phyloP scores from a whole-genome alignment of 2,113 vertebrate genomes.

The Euleptes europaea region DNA sequence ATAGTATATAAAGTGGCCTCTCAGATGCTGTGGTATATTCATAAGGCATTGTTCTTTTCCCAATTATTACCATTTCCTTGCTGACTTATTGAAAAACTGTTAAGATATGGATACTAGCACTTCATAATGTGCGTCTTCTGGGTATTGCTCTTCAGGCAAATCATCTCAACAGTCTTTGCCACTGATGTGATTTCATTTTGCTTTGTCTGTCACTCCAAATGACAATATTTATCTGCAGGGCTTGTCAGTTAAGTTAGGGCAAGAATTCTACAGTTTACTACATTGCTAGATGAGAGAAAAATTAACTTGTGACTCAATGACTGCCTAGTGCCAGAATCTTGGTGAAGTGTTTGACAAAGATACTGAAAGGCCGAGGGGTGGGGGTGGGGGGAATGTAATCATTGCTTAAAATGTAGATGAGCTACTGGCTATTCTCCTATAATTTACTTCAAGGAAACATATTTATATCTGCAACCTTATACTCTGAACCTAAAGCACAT shows the following conservation, averaged over 20 bases:
- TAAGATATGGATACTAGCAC: not conserved
- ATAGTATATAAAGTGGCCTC: not conserved
- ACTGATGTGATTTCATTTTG: not conserved
- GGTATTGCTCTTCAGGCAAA: not conserved
- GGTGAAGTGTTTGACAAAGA: not conserved
- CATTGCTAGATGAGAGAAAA: conserved; percentile 12
- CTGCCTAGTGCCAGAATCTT: not conserved
- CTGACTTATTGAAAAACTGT: not conserved
- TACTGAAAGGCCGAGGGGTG: not conserved
- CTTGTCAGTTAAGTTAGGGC: not conserved
- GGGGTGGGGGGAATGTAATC: not conserved
- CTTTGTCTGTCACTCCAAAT: not conserved
- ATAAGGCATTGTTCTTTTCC: not conserved
- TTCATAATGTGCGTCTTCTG: not conserved
- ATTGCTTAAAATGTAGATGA: not conserved
- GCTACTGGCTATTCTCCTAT: not conserved
- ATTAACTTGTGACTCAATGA: conserved; percentile 22
- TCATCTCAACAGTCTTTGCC: not conserved
- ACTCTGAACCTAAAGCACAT: not conserved
- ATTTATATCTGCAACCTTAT: not conserved
- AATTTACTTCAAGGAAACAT: not conserved
- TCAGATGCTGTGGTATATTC: not conserved
- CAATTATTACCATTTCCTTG: not conserved
- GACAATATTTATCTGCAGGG: not conserved
- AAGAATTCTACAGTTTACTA: not conserved